Evolutionary conservation across 2,113 vertebrate species (phyloP).

Genomic region (Mandrillus leucophaeus): DNA sequence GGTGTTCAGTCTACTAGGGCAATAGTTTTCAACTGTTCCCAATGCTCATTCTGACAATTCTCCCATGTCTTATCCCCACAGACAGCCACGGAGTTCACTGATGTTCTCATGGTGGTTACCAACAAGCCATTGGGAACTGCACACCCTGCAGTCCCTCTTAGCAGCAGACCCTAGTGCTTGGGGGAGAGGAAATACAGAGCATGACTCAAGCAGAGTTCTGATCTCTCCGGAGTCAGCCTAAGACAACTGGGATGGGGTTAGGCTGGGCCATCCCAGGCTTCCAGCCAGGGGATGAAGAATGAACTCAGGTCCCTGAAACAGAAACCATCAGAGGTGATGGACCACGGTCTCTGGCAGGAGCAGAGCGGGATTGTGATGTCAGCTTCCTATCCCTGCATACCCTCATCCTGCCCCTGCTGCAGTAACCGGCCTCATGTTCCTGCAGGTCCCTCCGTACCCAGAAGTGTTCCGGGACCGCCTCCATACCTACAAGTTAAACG

Average conservation of each 20-base stretch:
- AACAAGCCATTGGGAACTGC: fast-evolving
- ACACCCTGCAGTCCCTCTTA: background rate
- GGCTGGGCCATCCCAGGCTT: background rate
- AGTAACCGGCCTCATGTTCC: constrained; percentile 69
- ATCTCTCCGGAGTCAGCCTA: background rate
- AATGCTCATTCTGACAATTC: background rate
- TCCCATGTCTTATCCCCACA: background rate
- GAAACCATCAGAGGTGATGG: background rate
- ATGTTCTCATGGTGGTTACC: background rate
- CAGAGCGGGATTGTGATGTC: background rate
- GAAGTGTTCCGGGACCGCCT: constrained; percentile 92
- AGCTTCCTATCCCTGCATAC: fast-evolving
- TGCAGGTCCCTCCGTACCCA: constrained; percentile 92
- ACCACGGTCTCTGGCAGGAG: background rate
- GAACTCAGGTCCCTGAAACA: background rate
- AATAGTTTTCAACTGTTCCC: background rate
- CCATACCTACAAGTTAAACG: constrained; percentile 93
- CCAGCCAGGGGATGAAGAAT: background rate
- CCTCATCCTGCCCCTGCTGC: fast-evolving
- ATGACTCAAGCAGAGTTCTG: background rate
- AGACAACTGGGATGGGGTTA: background rate
- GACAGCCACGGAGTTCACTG: background rate
- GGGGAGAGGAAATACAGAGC: background rate
- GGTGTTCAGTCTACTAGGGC: background rate
- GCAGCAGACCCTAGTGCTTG: background rate